phyloP scores from a whole-genome alignment of 2,797 vertebrate genomes.

The Acanthurus tractus region DNA sequence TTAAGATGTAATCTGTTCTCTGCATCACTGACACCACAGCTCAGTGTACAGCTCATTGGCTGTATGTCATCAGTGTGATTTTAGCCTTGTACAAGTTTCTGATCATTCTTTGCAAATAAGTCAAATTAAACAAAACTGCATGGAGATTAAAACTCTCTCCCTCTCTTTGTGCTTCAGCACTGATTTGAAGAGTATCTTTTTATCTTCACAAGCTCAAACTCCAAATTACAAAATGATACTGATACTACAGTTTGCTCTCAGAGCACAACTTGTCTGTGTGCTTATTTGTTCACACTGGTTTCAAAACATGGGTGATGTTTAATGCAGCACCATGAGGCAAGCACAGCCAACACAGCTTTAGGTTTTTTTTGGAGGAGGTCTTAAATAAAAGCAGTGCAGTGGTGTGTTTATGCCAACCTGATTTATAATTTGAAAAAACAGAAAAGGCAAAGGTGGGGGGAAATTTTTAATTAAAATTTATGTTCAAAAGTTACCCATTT shows the following conservation, averaged over 20 bases:
- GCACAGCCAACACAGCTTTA: too few species aligned
- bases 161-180: not conserved
- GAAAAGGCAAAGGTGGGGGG: too few species aligned
- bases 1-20: not conserved
- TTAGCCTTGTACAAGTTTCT: constrained; percentile 27
- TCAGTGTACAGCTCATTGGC: not conserved
- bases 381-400: too few species aligned
- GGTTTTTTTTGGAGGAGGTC: too few species aligned
- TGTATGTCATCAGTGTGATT: constrained; percentile 6
- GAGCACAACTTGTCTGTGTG: not conserved
- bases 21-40: not conserved
- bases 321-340: not conserved
- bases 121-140: constrained; percentile 60
- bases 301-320: not conserved
- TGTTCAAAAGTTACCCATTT: constrained; percentile 10
- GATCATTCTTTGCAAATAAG: constrained; percentile 30
- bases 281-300: not conserved
- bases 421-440: too few species aligned
- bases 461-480: not conserved
- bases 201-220: constrained; percentile 4
- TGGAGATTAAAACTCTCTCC: not conserved
- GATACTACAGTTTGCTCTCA: not conserved
- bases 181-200: not conserved
- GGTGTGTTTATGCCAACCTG: too few species aligned
- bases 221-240: not conserved